phyloP scores from a whole-genome alignment of 2,888 invertebrate species.

The Xestia xanthographa region DNA sequence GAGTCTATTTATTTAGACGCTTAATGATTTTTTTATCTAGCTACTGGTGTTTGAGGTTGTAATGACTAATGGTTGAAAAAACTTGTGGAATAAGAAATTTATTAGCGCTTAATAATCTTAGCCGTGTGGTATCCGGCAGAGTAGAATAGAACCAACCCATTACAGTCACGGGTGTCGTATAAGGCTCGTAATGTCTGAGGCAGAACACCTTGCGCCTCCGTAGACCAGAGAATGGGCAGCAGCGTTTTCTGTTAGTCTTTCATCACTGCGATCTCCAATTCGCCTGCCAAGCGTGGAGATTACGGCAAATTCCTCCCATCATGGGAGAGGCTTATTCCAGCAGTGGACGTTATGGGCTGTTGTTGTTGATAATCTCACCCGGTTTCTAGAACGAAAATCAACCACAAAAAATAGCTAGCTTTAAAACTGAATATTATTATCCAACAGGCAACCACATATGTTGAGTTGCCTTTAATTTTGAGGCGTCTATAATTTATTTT shows the following conservation, averaged over 20 bases:
- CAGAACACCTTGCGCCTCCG: no score
- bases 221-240: no score
- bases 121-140: no score
- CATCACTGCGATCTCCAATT: no score
- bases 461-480: not conserved
- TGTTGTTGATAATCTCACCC: not conserved
- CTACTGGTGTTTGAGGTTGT: not conserved
- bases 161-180: no score
- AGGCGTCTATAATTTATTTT: not conserved
- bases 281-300: no score
- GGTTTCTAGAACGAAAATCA: not conserved
- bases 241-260: no score
- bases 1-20: constrained; percentile 29
- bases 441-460: not conserved
- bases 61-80: not conserved
- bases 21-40: constrained; percentile 33
- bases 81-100: not conserved
- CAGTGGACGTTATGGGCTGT: no score
- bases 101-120: not conserved
- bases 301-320: no score
- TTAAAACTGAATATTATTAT: not conserved
- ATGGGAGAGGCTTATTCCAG: no score
- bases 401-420: not conserved
- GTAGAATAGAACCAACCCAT: no score
- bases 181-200: no score